Evolutionary conservation across 1,140 invertebrate genomes (phyloP), one percentile per base, ranked within the genome.

Genomic region (Drosophila aff.): DNA sequence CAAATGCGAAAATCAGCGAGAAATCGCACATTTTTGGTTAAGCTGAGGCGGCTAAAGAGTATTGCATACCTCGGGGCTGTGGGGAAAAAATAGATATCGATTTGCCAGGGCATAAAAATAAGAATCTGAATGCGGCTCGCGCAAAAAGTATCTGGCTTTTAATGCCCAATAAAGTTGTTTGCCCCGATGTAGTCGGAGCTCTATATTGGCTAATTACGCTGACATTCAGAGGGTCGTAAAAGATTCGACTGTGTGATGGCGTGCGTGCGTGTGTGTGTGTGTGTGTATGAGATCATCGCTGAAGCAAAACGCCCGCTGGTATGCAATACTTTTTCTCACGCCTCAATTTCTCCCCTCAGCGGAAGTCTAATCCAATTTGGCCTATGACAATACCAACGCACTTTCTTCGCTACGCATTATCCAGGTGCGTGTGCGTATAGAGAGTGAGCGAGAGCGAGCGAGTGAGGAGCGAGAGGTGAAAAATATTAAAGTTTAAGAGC

Each of bases 31-130:
- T 23, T 36, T 67, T 46, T 52, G 47, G 38, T 26, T 18, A 59
- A 65, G 31, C n/a, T 28, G 31, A 77, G 66, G 74, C 66, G 73
- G 64, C 75, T 41, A 74, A 79, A 79, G 58, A 77, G 86, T 90
- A 90, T 90, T 90, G 85, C 85, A 90, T 90, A 90, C 79, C 75
- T 62, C 59, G 55, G 64, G 85, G 85, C 86, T 82, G 81, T 57
- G 67, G 66, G 61, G 68, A 53, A 84, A 84, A 90, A 90, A 84
- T 90, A 90, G 82, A 90, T 90, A 90, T 90, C 85, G 85, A 90
- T 90, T 89, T 74, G 68, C 71, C 71, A 76, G 49, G 52, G 23
- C 33, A 57, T 43, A 62, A 69, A 57, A 78, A 78, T 69, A 61
- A 77, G 44, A 61, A 61, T 61, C 28, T 40, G 43, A 60, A 58